Evolutionary conservation across 2,797 vertebrate genomes (phyloP).

Genomic region (Tapera naevia): DNA sequence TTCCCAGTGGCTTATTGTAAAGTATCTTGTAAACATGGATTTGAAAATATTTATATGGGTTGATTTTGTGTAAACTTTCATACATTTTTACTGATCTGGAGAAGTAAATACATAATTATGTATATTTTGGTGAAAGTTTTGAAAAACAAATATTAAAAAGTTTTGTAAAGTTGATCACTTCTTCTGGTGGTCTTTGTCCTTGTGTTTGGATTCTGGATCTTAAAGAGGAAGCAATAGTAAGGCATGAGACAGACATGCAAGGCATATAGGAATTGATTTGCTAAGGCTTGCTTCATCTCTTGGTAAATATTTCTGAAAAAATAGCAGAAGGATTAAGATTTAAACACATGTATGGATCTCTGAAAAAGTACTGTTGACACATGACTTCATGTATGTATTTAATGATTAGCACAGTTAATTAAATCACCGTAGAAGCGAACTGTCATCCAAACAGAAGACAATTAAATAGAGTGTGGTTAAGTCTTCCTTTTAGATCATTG

Average conservation of each 20-base stretch:
- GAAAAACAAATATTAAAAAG: neutral
- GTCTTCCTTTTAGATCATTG: neutral
- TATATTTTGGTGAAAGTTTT: neutral
- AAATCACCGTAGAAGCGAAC: neutral
- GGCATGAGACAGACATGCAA: neutral
- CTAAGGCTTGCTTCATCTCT: neutral
- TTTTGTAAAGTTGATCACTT: neutral
- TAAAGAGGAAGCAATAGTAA: neutral
- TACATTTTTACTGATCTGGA: neutral
- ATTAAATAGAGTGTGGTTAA: neutral
- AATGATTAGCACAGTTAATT: constrained; percentile 33
- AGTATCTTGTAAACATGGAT: neutral
- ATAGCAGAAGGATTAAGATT: neutral
- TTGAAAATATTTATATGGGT: neutral
- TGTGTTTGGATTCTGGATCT: neutral
- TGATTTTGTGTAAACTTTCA: neutral
- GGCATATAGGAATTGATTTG: neutral
- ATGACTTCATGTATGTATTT: neutral
- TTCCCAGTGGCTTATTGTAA: neutral
- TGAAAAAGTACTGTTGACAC: neutral
- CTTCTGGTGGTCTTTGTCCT: neutral
- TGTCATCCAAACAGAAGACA: constrained; percentile 19
- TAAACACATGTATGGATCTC: neutral
- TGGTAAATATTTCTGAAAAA: neutral
- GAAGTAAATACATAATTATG: neutral